Evolutionary conservation across 1,140 invertebrate species (phyloP).

Genomic region (Eulimnadia texana): DNA sequence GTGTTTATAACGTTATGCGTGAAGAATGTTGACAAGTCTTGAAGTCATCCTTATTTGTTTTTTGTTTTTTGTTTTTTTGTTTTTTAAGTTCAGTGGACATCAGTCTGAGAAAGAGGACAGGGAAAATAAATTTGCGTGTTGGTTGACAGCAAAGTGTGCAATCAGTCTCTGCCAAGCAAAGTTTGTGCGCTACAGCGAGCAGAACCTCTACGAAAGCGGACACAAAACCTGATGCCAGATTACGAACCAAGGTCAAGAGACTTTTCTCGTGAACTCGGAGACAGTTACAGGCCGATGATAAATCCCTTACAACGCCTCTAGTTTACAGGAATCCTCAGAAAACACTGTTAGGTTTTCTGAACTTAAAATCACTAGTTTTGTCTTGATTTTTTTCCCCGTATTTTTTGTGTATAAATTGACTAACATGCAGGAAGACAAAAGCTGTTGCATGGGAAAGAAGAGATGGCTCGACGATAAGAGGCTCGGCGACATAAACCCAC

Average conservation of each 20-base stretch:
- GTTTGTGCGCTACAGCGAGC: neutral
- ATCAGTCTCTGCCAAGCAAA: neutral
- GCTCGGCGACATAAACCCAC: neutral
- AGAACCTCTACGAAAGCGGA: neutral
- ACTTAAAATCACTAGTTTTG: no score
- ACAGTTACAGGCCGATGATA: no score
- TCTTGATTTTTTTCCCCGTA: neutral
- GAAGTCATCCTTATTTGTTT: no score
- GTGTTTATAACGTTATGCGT: neutral
- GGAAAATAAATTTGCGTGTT: neutral
- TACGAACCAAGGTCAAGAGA: neutral
- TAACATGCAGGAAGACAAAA: neutral
- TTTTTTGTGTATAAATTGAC: neutral
- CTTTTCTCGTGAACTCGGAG: no score
- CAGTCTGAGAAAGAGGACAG: neutral
- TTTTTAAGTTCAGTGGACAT: neutral
- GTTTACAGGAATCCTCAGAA: neutral
- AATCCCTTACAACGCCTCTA: no score
- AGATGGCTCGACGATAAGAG: neutral
- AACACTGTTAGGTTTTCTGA: no score
- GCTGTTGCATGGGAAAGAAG: neutral
- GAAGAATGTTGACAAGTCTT: neutral
- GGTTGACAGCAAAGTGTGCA: neutral
- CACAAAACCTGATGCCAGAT: neutral
- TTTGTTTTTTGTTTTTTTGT: no score